Evolutionary conservation across 2,888 invertebrate species (phyloP), one percentile per base, ranked within the genome.

Genomic region (Hirtodrosophila alboralis): DNA sequence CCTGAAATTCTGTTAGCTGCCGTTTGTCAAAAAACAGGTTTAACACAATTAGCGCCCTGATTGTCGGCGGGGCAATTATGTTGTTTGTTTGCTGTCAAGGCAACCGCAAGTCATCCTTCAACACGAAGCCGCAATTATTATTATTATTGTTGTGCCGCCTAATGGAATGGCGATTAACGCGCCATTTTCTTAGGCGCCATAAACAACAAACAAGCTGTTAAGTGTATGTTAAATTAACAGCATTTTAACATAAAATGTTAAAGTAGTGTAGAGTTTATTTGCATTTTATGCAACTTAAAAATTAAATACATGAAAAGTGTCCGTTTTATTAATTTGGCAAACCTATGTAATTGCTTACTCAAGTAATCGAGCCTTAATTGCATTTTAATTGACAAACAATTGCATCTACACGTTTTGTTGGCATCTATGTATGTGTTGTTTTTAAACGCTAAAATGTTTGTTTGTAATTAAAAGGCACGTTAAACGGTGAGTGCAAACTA

Each of bases 31-130:
- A 44, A 52, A 45, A 51, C 57, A n/a, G n/a, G 43, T 67, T 71
- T 49, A 63, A 81, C 28, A 64, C 85, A 81, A 79, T 79, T 84
- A 84, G 57, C 54, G 62, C 53, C 57, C n/a, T n/a, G n/a, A n/a
- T n/a, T n/a, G n/a, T n/a, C 60, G 64, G 66, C 57, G 38, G 36
- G 61, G 59, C 73, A 78, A 79, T 84, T 78, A 84, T 73, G 52
- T 70, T 18, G 21, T 18, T 12, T 56, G 57, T 26, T 21, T 27
- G 31, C 18, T 40, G 23, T 23, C 66, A 47, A 18, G 52, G 69
- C 59, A 80, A 80, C 63, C 47, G 34, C 41, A 23, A 23, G 23
- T 23, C 23, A 8, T 5, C 23, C 23, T 23, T 23, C 23, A 23
- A 2, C 23, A 23, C 7, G 8, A 23, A 6, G n/a, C 8, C 23